Conservation (phyloP, 2,888 invertebrate genomes). For the Gymnoscelis rufifasciata region DNA sequence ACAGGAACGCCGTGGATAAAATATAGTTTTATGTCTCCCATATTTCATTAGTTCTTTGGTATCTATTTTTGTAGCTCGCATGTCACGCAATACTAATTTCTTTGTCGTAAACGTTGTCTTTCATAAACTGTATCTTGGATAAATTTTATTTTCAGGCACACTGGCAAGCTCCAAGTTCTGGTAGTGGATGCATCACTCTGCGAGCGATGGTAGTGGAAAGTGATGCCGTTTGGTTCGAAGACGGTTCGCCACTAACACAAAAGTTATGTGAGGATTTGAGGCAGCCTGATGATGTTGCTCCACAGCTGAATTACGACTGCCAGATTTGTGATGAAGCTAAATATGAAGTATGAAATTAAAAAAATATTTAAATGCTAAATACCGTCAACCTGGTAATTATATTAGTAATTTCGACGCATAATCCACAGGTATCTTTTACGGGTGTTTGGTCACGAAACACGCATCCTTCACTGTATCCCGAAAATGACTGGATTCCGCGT, state of each 20-base stretch:
- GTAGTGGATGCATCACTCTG: constrained; percentile 62
- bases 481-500: constrained; percentile 63
- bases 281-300: constrained; percentile 64
- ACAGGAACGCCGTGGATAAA: too few species aligned
- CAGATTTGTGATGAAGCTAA: constrained; percentile 67
- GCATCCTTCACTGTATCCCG: constrained; percentile 59
- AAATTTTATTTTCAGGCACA: constrained; percentile 44
- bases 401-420: too few species aligned
- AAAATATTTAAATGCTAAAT: too few species aligned
- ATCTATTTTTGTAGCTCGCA: too few species aligned
- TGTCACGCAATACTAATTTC: too few species aligned
- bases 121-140: too few species aligned
- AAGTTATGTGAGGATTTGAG: constrained; percentile 62
- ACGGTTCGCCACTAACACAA: constrained; percentile 55
- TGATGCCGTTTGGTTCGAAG: constrained; percentile 63
- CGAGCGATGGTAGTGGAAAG: constrained; percentile 67
- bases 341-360: constrained; percentile 63
- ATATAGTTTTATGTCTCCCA: too few species aligned
- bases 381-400: too few species aligned
- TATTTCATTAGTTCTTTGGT: too few species aligned
- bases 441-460: constrained; percentile 70
- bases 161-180: constrained; percentile 66
- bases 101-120: too few species aligned
- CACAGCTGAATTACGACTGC: constrained; percentile 58
- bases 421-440: constrained; percentile 52